phyloP scores from a whole-genome alignment of 1,140 invertebrate species.

The Homalodisca vitripennis region DNA sequence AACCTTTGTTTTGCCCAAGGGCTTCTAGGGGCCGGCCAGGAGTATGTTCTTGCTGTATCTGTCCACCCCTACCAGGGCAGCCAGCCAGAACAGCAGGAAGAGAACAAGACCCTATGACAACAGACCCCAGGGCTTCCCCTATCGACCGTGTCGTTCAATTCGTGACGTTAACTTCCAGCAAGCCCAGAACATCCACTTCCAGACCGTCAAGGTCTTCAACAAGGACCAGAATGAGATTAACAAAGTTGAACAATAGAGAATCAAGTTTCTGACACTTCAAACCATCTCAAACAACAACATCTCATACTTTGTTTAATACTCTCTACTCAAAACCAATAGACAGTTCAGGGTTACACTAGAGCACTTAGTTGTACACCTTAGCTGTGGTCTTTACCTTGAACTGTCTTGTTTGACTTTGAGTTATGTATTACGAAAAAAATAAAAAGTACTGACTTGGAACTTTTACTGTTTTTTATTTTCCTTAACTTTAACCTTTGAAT shows the following conservation, averaged over 20 bases:
- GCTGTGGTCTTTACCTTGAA: no score
- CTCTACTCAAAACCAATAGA: no score
- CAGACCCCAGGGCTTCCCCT: slow-evolving; percentile 36
- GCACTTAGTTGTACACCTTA: no score
- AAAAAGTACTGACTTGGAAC: no score
- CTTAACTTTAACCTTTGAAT: no score
- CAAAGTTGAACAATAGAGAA: neutral
- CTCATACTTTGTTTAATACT: no score
- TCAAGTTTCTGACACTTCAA: no score
- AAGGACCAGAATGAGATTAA: neutral
- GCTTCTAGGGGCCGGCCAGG: slow-evolving; percentile 58
- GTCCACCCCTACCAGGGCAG: slow-evolving; percentile 49
- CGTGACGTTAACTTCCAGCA: slow-evolving; percentile 33
- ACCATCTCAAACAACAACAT: no score
- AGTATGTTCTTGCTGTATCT: slow-evolving; percentile 57
- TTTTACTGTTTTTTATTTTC: no score
- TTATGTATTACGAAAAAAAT: no score
- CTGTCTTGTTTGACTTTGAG: no score
- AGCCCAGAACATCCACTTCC: slow-evolving; percentile 32
- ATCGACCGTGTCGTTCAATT: slow-evolving; percentile 34
- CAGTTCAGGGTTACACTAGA: no score
- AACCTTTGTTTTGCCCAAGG: slow-evolving; percentile 60
- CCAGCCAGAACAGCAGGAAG: neutral
- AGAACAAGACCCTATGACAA: slow-evolving; percentile 33
- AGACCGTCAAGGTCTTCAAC: slow-evolving; percentile 8